These are phyloP conservation scores for Pantherophis alleghaniensis DNA, from an alignment of 2,797 vertebrate species.

Conservation along the genomic window DNA sequence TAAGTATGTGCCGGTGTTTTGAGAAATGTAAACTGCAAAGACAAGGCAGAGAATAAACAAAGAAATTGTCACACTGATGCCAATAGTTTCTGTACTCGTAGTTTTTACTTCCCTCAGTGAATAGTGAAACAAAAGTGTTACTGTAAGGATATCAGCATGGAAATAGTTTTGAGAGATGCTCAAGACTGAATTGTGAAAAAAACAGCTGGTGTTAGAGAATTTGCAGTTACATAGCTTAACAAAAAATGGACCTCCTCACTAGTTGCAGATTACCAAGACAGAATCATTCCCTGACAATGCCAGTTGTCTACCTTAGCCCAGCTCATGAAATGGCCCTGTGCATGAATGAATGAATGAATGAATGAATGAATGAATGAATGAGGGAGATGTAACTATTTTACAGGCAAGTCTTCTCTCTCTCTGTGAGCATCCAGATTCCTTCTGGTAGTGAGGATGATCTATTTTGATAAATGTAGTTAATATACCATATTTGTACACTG, in stretches of 20 bases:
- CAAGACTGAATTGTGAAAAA: neutral
- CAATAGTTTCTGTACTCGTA: neutral
- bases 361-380: too few species aligned
- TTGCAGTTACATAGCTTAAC: neutral
- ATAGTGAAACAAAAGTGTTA: neutral
- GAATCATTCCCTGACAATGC: too few species aligned
- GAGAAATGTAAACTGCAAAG: constrained; percentile 78
- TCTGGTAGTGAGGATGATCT: too few species aligned
- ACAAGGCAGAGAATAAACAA: constrained; percentile 68
- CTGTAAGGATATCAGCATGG: neutral
- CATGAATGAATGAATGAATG: too few species aligned
- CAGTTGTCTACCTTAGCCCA: too few species aligned
- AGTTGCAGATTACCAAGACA: too few species aligned
- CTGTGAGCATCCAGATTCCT: too few species aligned
- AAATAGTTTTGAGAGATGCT: neutral
- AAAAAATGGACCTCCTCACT: neutral
- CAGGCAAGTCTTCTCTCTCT: too few species aligned
- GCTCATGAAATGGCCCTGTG: too few species aligned
- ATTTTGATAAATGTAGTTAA: too few species aligned
- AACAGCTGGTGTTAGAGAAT: neutral
- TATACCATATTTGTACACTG: too few species aligned
- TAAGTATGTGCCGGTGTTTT: constrained; percentile 71
- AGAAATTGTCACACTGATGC: neutral
- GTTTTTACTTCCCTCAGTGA: neutral
- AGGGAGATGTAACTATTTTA: too few species aligned